Base-by-base conservation (phyloP, 2,797 vertebrate species). In the Buphagus erythrorhynchus region DNA sequence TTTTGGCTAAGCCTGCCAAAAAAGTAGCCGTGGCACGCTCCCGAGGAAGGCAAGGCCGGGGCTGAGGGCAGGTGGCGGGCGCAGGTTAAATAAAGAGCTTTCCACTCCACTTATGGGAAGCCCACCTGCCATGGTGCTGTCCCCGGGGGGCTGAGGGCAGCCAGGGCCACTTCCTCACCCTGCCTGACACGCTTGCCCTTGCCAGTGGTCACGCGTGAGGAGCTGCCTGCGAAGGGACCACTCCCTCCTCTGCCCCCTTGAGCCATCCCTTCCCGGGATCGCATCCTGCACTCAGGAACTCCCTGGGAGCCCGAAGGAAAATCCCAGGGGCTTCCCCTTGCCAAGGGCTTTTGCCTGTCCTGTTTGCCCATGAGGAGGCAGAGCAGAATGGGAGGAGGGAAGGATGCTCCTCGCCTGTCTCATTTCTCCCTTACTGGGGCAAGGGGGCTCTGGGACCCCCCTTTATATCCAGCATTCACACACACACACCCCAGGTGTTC, bases 41-140 rank as follows among this genome's bases (percentile, higher is more conserved):
- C 17, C 3, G 8, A 62, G 84, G 59, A 91, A 73, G 86, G 79
- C 88, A 63, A 78, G 71, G 78, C 77, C 11, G 49, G 19, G 42
- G 71, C 74, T 46, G 75, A 69, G 90, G 92, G 88, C 75, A 92
- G 78, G 92, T 89, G 93, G 63, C 0, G 18, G 61, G 77, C 11
- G 45, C 91, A 92, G 86, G 93, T 96, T 97, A 96, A 94, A 96
- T 91, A 91, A 87, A 91, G 92, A 96, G 78, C 90, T 96, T 96
- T 96, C 95, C 96, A 96, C 81, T 95, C 95, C 92, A 1, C 94
- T 93, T 97, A 89, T 95, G 94, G 93, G 87, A 87, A 95, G 4
- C 67, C 67, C 20, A 51, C 81, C 86, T 86, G 86, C 76, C 28
- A 0, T 3, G 5, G 0, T 1, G 10, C 10, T 35, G 33, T 86